Base-by-base conservation (phyloP, 1,140 invertebrate species). In the Psilanteris sp. region DNA sequence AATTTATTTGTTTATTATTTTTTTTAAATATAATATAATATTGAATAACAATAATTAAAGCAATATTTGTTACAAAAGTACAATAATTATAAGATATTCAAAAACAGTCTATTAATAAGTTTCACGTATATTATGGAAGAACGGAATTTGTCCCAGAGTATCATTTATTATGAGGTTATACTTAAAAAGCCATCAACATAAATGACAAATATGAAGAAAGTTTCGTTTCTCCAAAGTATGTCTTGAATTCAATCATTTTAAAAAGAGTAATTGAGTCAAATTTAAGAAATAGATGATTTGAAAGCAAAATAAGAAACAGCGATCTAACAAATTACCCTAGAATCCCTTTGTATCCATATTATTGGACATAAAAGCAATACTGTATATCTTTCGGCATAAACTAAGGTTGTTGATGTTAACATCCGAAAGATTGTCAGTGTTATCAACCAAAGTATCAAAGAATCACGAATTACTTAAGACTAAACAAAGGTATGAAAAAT, bases 341-440 rank as follows among this genome's bases (percentile, higher is more conserved):
- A 20, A 41, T 54, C 15, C 8, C 6, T 46, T 61, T 26, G 18
- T 36, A 14, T 31, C 16, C 29, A 34, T 24, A 13, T 27, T 15
- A n/a, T 36, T 13, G 41, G 41, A 9, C 18, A 26, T 4, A 37
- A 41, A 8, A 11, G 3, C 24, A 52, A 66, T 41, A 66, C 61
- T 66, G 46, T 43, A 52, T 44, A 71, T 76, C 55, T 76, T 46
- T 80, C 61, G 78, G 72, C 54, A 48, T 67, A 68, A 57, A 62
- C 54, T 24, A 46, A 74, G 43, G 61, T 77, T 67, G 34, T n/a
- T n/a, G n/a, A n/a, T n/a, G n/a, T n/a, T n/a, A n/a, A n/a, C n/a
- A 72, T 52, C 55, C 79, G 80, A 79, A 74, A 73, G 76, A 79
- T 80, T 78, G 71, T 66, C 76, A 77, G 75, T 78, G 54, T 78